Percentiles rank a stretch among this genome's conserved stretches.
phyloP scores from a whole-genome alignment of 2,113 vertebrate species.

The Laterallus jamaicensis region DNA sequence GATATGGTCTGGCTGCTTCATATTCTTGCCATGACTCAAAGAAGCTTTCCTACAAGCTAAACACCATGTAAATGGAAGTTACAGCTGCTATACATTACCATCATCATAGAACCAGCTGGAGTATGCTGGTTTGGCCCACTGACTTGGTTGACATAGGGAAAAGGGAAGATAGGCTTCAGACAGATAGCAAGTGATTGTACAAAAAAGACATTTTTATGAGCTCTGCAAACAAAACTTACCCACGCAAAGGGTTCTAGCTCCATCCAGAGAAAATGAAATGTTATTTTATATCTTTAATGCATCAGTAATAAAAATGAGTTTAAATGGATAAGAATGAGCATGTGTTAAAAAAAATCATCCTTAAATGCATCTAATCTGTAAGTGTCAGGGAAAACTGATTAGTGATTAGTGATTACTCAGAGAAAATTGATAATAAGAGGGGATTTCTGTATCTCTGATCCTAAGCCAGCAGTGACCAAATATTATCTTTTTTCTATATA shows the following conservation, averaged over 20 bases:
- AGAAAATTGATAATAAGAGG: background rate
- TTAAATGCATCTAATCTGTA: background rate
- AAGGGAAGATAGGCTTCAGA: background rate
- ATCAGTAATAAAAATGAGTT: background rate
- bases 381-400: background rate
- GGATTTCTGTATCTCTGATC: background rate
- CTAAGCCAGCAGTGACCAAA: background rate
- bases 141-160: background rate
- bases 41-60: background rate
- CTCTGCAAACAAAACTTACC: background rate
- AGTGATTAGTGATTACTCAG: background rate
- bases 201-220: background rate
- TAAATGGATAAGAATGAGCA: background rate
- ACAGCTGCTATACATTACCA: background rate
- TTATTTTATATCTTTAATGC: background rate
- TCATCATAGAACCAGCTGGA: background rate
- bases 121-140: background rate
- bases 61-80: background rate
- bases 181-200: rapidly evolving
- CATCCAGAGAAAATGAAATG: background rate
- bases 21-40: background rate
- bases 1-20: background rate
- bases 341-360: background rate
- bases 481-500: background rate
- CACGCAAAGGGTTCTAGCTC: background rate